Conservation (phyloP, 2,113 vertebrate species). For the Solea solea region DNA sequence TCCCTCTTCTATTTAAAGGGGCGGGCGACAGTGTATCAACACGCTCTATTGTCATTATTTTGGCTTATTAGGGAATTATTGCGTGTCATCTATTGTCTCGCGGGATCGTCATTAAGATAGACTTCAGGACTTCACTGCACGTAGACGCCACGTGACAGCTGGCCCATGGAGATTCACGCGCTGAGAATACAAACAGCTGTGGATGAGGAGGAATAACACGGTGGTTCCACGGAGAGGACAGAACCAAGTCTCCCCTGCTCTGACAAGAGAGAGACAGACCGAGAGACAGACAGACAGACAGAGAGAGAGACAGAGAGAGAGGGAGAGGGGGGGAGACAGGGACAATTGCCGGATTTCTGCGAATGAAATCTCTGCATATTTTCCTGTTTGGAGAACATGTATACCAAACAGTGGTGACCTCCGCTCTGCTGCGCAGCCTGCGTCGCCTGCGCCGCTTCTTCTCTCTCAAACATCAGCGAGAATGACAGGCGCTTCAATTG, state of each 20-base stretch:
- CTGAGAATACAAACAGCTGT: constrained; percentile 63
- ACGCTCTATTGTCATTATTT: constrained; percentile 54
- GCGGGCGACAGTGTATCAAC: constrained; percentile 43
- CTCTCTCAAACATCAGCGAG: constrained; percentile 82
- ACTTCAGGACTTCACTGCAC: constrained; percentile 77
- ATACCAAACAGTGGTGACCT: constrained; percentile 91
- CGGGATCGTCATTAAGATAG: constrained; percentile 66
- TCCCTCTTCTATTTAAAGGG: constrained; percentile 61
- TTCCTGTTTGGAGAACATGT: constrained; percentile 92
- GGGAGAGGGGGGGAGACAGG: constrained; percentile 72
- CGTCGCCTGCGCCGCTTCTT: constrained; percentile 81
- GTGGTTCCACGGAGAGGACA: constrained; percentile 28
- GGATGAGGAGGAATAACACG: constrained; percentile 15
- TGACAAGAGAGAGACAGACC: constrained; percentile 78
- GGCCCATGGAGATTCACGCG: constrained; percentile 59
- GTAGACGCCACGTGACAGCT: constrained; percentile 62
- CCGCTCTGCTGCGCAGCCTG: constrained; percentile 82
- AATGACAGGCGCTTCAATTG: constrained; percentile 84
- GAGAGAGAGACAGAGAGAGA: constrained; percentile 80
- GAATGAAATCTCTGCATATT: constrained; percentile 93
- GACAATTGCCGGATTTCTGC: constrained; percentile 94
- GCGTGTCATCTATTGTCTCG: constrained; percentile 65
- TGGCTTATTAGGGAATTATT: constrained; percentile 57
- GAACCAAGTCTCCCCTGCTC: constrained; percentile 70
- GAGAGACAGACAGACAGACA: constrained; percentile 77